Evolutionary conservation across 2,797 vertebrate species (phyloP), one percentile per base, ranked within the genome.

Genomic region (Holocentrus rufus): DNA sequence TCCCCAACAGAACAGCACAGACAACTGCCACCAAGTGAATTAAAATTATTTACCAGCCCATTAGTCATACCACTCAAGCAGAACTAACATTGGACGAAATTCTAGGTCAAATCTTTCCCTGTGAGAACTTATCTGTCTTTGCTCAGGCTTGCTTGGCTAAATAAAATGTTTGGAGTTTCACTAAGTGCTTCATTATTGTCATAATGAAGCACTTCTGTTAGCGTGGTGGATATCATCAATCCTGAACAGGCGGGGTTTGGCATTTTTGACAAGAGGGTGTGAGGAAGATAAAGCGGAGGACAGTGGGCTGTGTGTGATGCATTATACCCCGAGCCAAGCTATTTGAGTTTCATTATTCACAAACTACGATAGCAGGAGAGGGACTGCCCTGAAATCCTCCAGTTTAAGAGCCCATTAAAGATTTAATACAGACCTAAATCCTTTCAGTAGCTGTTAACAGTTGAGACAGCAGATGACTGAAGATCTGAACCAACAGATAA

Each of bases 261-360:
- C 42, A 50, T 7, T 23, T 79, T 62, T 63, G 52, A 74, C 27
- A 39, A 14, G n/a, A 52, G 17, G 5, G 9, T 50, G 7, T 52
- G 17, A 72, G 7, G 10, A 65, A 72, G 36, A 75, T 30, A 64
- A 69, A 57, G 44, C 52, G n/a, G 5, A 62, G 17, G 22, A 63
- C 50, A 60, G 5, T 20, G 23, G 36, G 71, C 27, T n/a, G 47
- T 76, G 39, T 52, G 6, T 70, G 15, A 60, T 52, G 36, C 42
- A 42, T 50, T 64, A 3, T 20, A 42, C 2, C 13, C 52, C 3
- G 8, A 65, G 57, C 15, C 30, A 47, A 73, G 57, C 0, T 27
- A 65, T 59, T 20, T 71, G 23, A 74, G 18, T n/a, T 18, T 6
- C 22, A 63, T 80, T 7, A 60, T 49, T 79, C 14, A 20, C 44